phyloP scores from a whole-genome alignment of 2,113 vertebrate species.

The Poicephalus meyeri region DNA sequence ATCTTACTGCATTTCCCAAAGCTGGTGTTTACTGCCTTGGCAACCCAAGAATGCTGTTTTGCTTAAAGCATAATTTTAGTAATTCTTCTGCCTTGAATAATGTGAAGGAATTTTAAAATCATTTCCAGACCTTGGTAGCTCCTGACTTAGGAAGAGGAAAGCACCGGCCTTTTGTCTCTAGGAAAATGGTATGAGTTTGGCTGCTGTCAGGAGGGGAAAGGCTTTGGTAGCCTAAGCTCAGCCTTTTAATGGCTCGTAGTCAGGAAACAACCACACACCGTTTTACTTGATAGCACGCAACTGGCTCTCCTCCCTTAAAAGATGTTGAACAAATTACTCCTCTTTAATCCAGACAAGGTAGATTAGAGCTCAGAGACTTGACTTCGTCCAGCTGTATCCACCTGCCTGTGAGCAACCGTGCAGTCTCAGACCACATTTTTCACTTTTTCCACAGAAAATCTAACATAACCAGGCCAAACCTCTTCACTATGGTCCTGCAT shows the following conservation, averaged over 20 bases:
- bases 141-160: slow-evolving; percentile 18
- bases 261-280: slow-evolving; percentile 59
- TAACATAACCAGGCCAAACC: neutral
- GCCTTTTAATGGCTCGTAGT: slow-evolving; percentile 22
- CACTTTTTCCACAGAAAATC: neutral
- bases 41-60: slow-evolving; percentile 64
- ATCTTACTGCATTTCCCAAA: slow-evolving; percentile 60
- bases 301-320: slow-evolving; percentile 40
- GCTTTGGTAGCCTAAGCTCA: slow-evolving; percentile 48
- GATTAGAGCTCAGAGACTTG: slow-evolving; percentile 55
- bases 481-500: neutral
- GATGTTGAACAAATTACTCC: slow-evolving; percentile 69
- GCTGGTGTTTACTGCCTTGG: slow-evolving; percentile 65
- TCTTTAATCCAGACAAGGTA: slow-evolving; percentile 73
- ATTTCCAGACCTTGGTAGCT: slow-evolving; percentile 63
- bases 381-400: slow-evolving; percentile 42
- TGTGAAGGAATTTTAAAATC: slow-evolving; percentile 64
- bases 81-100: slow-evolving; percentile 72
- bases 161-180: slow-evolving; percentile 1
- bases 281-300: slow-evolving; percentile 13
- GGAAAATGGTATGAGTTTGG: slow-evolving; percentile 37
- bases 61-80: slow-evolving; percentile 65
- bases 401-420: neutral
- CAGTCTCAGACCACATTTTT: neutral
- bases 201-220: slow-evolving; percentile 51